Evolutionary conservation across 2,113 vertebrate species (phyloP).

Genomic region (Nothobranchius kuhntae): DNA sequence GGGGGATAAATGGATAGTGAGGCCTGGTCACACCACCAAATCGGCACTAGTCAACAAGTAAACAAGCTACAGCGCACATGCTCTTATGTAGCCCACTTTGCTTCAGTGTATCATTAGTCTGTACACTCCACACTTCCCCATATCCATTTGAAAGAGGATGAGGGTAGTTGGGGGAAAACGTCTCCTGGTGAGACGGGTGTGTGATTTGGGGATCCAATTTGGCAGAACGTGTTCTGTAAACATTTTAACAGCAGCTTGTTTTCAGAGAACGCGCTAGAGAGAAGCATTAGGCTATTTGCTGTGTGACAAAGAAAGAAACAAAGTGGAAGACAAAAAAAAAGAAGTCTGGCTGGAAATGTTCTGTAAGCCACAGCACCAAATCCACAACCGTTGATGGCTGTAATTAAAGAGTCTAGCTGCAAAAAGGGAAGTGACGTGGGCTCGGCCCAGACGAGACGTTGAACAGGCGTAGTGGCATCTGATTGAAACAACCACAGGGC

Average conservation of each 20-base stretch:
- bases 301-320: constrained; percentile 28
- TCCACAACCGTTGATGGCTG: constrained; percentile 68
- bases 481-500: constrained; percentile 48
- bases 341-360: constrained; percentile 64
- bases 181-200: constrained; percentile 50
- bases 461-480: constrained; percentile 45
- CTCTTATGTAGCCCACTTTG: constrained; percentile 46
- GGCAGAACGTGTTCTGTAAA: constrained; percentile 61
- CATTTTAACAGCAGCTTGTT: constrained; percentile 54
- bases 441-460: constrained; percentile 50
- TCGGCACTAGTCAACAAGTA: constrained; percentile 37
- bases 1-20: constrained; percentile 43
- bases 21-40: constrained; percentile 15
- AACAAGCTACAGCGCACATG: constrained; percentile 39
- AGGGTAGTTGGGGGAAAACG: constrained; percentile 19
- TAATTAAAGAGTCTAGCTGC: constrained; percentile 74
- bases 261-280: constrained; percentile 31
- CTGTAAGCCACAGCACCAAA: constrained; percentile 61
- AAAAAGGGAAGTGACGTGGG: constrained; percentile 56
- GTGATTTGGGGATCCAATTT: constrained; percentile 61
- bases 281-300: constrained; percentile 26
- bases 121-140: constrained; percentile 40
- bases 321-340: constrained; percentile 4
- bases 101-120: constrained; percentile 52
- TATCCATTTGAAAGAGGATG: constrained; percentile 40